Evolutionary conservation across 2,888 invertebrate genomes (phyloP).

Genomic region (Eilema caniola): DNA sequence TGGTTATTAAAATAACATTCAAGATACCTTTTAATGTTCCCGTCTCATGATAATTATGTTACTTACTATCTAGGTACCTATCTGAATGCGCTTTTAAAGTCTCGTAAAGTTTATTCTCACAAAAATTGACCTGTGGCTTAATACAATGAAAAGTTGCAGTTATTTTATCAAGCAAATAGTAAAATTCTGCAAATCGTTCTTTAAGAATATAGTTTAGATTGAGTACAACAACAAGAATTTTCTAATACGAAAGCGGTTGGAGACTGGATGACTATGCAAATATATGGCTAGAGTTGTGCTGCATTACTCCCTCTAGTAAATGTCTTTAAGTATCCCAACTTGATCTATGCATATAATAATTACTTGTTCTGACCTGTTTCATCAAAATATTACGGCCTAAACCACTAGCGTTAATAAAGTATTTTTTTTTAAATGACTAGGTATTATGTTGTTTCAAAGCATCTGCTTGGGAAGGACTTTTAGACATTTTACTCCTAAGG

Average conservation of each 20-base stretch:
- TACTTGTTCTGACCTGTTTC: no score
- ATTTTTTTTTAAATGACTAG: no score
- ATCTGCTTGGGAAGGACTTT: no score
- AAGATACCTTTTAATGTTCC: not conserved
- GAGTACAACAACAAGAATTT: not conserved
- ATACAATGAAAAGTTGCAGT: not conserved
- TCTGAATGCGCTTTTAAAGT: not conserved
- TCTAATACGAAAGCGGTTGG: not conserved
- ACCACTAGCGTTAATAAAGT: no score
- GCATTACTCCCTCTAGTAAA: not conserved
- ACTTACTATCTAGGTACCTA: no score
- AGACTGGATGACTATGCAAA: conserved; percentile 4
- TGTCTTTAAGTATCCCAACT: not conserved
- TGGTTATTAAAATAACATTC: not conserved
- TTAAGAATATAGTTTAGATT: no score
- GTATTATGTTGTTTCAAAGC: no score
- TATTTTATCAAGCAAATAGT: no score
- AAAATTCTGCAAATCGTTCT: no score
- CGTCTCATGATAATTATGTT: not conserved
- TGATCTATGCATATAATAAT: not conserved
- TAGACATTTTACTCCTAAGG: no score
- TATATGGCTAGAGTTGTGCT: not conserved
- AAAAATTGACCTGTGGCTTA: not conserved
- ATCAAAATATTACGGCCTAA: no score
- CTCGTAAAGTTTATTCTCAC: not conserved